Evolutionary conservation across 2,113 vertebrate genomes (phyloP).

Genomic region (Athene noctua): DNA sequence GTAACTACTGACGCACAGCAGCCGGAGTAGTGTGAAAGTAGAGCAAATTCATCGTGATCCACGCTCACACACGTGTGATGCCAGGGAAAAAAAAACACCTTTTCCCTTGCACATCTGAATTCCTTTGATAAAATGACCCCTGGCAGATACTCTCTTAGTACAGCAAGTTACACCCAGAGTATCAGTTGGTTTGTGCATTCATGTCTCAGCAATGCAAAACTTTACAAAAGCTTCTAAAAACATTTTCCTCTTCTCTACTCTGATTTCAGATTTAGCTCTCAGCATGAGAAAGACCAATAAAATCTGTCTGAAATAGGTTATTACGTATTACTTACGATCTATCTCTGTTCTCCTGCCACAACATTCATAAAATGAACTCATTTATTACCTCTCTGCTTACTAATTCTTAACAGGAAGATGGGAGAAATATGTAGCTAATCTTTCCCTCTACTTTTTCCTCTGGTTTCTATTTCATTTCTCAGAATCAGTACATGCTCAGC

Average conservation of each 20-base stretch:
- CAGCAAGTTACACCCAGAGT: no score
- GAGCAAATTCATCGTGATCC: background rate
- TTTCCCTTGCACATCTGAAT: background rate
- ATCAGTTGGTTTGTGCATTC: background rate
- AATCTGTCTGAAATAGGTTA: background rate
- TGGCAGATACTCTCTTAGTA: background rate
- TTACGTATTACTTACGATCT: background rate
- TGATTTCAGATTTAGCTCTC: background rate
- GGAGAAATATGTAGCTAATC: fast-evolving
- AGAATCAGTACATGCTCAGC: background rate
- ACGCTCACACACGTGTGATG: fast-evolving
- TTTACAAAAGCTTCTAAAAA: background rate
- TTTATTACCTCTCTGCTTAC: background rate
- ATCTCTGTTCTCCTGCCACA: background rate
- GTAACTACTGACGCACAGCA: background rate
- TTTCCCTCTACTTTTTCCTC: background rate
- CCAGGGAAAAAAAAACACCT: background rate
- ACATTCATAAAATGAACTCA: background rate
- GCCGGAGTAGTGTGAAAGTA: background rate
- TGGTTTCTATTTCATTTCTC: background rate
- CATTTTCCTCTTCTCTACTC: background rate
- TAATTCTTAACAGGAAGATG: background rate
- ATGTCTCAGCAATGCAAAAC: background rate
- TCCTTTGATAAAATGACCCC: background rate
- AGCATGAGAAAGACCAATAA: background rate